These are phyloP conservation scores for Sesia apiformis DNA, from an alignment of 2,888 invertebrate species.

Conservation along the genomic window DNA sequence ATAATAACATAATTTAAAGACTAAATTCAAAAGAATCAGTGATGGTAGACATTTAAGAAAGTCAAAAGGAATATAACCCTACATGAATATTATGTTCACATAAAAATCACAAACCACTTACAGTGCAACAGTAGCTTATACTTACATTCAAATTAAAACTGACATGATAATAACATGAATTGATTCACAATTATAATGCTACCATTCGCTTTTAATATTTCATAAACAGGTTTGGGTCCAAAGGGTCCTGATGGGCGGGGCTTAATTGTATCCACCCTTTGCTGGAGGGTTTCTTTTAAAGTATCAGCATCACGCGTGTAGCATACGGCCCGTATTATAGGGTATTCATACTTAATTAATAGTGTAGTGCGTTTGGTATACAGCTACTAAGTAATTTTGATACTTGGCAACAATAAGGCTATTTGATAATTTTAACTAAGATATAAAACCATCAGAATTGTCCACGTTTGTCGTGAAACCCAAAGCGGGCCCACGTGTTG, in stretches of 20 bases:
- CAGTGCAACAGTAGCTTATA: background rate
- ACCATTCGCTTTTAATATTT: slow-evolving; percentile 54
- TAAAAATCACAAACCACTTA: no score
- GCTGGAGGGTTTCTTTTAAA: slow-evolving; percentile 26
- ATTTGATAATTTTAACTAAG: no score
- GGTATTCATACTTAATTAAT: slow-evolving; percentile 72
- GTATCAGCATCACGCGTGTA: slow-evolving; percentile 48
- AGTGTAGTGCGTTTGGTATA: slow-evolving; percentile 22
- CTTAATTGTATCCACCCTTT: slow-evolving; percentile 34
- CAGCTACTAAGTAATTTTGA: slow-evolving; percentile 29
- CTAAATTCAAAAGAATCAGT: no score
- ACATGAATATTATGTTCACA: no score
- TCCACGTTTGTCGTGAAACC: no score
- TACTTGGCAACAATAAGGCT: slow-evolving; percentile 15
- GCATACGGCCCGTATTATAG: slow-evolving; percentile 65
- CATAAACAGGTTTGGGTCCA: slow-evolving; percentile 48
- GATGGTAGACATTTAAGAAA: no score
- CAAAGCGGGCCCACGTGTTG: no score
- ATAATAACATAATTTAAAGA: no score
- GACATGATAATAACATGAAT: slow-evolving; percentile 67
- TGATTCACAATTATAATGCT: slow-evolving; percentile 58
- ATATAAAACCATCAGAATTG: no score
- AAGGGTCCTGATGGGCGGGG: slow-evolving; percentile 44
- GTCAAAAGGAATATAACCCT: no score
- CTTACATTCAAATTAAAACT: slow-evolving; percentile 49